Percentiles rank a stretch among this genome's conserved stretches.
Evolutionary conservation across 2,113 vertebrate species (phyloP).

Genomic region (Merops nubicus): DNA sequence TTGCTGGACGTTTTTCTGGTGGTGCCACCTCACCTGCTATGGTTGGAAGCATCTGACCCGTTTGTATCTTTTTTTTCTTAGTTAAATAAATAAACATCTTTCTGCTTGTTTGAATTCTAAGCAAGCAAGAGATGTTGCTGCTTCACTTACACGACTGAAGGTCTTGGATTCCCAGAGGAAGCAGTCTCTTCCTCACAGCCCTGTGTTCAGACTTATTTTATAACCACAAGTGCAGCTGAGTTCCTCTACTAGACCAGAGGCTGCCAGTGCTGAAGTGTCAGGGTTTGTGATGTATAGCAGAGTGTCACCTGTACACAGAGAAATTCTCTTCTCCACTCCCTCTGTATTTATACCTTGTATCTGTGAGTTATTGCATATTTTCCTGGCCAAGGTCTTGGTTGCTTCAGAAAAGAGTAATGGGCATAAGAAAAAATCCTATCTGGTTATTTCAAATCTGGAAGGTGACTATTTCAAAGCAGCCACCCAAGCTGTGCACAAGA

Average conservation of each 20-base stretch:
- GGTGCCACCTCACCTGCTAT: background rate
- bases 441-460: background rate
- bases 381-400: conserved; percentile 48
- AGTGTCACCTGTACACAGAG: conserved; percentile 19
- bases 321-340: conserved; percentile 48
- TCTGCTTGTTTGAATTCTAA: background rate
- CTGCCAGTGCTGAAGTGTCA: background rate
- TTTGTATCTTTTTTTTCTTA: background rate
- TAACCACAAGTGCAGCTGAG: background rate
- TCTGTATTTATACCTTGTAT: conserved; percentile 25
- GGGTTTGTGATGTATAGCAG: conserved; percentile 7
- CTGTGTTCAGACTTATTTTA: background rate
- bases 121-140: background rate
- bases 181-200: background rate
- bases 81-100: background rate
- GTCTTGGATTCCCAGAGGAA: background rate
- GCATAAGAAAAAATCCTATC: background rate
- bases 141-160: background rate
- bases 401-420: background rate
- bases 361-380: conserved; percentile 34
- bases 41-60: background rate
- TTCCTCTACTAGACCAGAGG: background rate
- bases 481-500: background rate
- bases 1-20: background rate
- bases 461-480: background rate